phyloP scores from a whole-genome alignment of 2,113 vertebrate genomes.

The Damaliscus lunatus region DNA sequence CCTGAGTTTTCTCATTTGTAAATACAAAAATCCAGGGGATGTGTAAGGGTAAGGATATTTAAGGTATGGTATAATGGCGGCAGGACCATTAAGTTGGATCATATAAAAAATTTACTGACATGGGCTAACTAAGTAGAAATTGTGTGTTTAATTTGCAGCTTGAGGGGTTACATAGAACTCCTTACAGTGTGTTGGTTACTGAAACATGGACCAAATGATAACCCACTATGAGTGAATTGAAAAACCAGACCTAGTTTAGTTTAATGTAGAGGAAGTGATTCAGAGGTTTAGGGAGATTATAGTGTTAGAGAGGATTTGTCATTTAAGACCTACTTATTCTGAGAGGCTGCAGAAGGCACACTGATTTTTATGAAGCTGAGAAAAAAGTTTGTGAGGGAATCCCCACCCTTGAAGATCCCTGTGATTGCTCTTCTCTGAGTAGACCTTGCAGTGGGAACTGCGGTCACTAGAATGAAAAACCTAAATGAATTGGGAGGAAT shows the following conservation, averaged over 20 bases:
- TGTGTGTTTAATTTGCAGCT: neutral
- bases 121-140: neutral
- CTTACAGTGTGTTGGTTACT: neutral
- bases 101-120: neutral
- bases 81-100: neutral
- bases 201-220: neutral
- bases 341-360: neutral
- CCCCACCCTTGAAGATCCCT: neutral
- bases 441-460: neutral
- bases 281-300: neutral
- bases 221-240: neutral
- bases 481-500: neutral
- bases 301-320: neutral
- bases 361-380: neutral
- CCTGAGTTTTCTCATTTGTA: neutral
- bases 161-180: neutral
- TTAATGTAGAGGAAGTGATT: neutral
- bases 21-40: neutral
- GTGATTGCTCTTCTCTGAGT: neutral
- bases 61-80: neutral
- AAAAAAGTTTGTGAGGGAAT: neutral
- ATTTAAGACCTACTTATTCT: neutral
- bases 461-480: neutral
- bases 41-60: neutral
- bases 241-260: neutral